These are phyloP conservation scores for Leptoteleia sp. DNA, from an alignment of 1,140 invertebrate species.

Conservation along the genomic window DNA sequence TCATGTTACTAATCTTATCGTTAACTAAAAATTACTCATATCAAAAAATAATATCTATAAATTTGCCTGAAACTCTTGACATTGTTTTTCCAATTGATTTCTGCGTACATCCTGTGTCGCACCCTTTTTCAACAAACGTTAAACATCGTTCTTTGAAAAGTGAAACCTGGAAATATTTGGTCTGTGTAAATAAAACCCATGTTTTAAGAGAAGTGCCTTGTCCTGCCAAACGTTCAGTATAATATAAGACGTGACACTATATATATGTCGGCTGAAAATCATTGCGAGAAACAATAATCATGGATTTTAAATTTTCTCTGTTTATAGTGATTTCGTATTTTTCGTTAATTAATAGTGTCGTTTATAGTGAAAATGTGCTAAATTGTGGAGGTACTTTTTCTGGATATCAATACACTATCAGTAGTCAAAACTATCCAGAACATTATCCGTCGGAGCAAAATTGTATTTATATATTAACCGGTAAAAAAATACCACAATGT, in stretches of 20 bases:
- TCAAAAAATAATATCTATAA: constrained; percentile 37
- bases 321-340: constrained; percentile 6
- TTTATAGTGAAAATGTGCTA: constrained; percentile 31
- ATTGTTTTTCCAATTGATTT: constrained; percentile 70
- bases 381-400: constrained; percentile 72
- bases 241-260: constrained; percentile 30
- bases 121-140: constrained; percentile 70
- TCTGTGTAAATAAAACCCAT: constrained; percentile 68
- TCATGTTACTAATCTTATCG: constrained; percentile 6
- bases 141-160: constrained; percentile 68
- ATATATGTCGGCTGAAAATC: neutral
- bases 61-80: constrained; percentile 39
- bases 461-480: constrained; percentile 81
- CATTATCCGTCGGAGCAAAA: constrained; percentile 78
- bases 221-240: constrained; percentile 63
- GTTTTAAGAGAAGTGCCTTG: constrained; percentile 70
- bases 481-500: constrained; percentile 76
- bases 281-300: constrained; percentile 16
- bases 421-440: constrained; percentile 80
- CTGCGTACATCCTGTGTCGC: constrained; percentile 75
- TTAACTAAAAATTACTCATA: constrained; percentile 14
- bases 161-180: constrained; percentile 76
- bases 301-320: constrained; percentile 9
- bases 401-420: constrained; percentile 72
- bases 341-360: neutral